Conservation (phyloP, 2,797 vertebrate genomes). For the Gorsachius magnificus region DNA sequence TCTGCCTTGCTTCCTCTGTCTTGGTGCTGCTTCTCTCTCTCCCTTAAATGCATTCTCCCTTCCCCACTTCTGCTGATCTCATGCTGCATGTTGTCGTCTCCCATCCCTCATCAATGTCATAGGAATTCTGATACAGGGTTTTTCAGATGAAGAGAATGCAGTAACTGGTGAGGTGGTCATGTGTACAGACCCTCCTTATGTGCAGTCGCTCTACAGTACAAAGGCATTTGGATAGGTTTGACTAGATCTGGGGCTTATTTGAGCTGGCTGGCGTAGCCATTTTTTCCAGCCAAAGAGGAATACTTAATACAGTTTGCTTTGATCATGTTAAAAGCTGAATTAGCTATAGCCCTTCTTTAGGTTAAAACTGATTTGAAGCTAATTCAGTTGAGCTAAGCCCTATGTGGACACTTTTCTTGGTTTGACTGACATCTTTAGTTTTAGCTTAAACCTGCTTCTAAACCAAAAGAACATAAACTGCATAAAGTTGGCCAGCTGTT, state of each 20-base stretch:
- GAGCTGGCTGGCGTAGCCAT: background rate
- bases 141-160: background rate
- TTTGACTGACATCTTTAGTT: background rate
- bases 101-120: background rate
- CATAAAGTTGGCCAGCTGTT: background rate
- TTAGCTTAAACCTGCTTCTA: background rate
- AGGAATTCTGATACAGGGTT: background rate
- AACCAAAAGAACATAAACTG: background rate
- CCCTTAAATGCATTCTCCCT: background rate
- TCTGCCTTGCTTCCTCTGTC: background rate
- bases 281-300: background rate
- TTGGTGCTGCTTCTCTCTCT: background rate
- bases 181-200: background rate
- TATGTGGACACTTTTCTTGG: background rate
- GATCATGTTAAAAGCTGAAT: background rate
- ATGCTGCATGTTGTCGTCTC: background rate
- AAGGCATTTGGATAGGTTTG: background rate
- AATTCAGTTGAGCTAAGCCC: background rate
- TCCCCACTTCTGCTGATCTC: background rate
- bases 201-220: background rate
- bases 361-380: background rate
- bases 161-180: background rate
- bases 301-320: background rate
- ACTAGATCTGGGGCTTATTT: background rate
- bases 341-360: background rate